Conservation (phyloP, 2,113 vertebrate genomes). For the Elephantulus edwardii region DNA sequence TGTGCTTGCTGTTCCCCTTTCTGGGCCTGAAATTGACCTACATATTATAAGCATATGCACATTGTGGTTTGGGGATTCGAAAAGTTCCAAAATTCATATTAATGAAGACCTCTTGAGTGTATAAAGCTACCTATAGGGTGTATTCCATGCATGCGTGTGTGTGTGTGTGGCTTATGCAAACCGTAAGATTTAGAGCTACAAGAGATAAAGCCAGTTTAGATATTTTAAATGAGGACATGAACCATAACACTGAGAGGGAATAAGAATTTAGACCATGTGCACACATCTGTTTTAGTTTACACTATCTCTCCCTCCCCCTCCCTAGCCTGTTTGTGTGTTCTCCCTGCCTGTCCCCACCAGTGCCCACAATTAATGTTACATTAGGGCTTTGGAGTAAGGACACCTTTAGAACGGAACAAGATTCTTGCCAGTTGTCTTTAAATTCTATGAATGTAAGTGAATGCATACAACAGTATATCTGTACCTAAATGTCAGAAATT, state of each 20-base stretch:
- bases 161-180: background rate
- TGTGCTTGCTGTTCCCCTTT: background rate
- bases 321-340: background rate
- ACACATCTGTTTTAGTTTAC: background rate
- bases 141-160: background rate
- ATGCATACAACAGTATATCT: background rate
- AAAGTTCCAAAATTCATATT: background rate
- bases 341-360: accelerated
- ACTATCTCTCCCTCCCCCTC: background rate
- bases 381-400: background rate
- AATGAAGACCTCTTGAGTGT: background rate
- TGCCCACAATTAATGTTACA: background rate
- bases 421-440: background rate
- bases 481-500: background rate
- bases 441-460: background rate
- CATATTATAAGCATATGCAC: background rate
- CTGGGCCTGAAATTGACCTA: background rate
- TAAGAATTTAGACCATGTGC: background rate
- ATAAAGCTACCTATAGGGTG: background rate
- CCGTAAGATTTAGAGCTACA: background rate
- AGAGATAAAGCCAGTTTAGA: background rate
- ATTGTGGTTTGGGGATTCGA: background rate
- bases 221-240: background rate
- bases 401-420: background rate
- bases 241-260: background rate